Evolutionary conservation across 2,888 invertebrate species (phyloP).

Genomic region (Leptopilina myrica): DNA sequence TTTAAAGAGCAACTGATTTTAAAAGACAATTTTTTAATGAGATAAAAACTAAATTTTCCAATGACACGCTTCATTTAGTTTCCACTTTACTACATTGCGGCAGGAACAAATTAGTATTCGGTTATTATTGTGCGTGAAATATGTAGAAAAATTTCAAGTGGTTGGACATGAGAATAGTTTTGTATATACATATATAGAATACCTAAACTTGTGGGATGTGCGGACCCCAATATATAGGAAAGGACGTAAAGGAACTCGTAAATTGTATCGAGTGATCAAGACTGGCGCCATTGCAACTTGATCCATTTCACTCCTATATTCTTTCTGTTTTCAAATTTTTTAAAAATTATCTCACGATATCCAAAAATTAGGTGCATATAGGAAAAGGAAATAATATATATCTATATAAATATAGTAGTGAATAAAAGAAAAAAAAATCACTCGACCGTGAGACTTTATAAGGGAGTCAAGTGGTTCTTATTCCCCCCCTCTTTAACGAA

Average conservation of each 20-base stretch:
- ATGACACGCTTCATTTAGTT: too few species aligned
- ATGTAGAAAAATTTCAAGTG: constrained; percentile 30
- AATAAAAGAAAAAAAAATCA: constrained; percentile 15
- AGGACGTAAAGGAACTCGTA: constrained; percentile 29
- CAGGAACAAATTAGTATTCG: constrained; percentile 30
- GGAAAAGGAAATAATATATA: neutral
- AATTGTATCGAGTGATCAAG: constrained; percentile 31
- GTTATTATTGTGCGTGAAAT: constrained; percentile 27
- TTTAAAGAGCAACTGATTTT: too few species aligned
- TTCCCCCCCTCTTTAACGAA: too few species aligned
- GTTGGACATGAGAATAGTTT: constrained; percentile 37
- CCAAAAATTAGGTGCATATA: neutral
- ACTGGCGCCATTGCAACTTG: constrained; percentile 43
- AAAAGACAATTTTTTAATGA: too few species aligned
- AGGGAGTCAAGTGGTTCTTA: too few species aligned
- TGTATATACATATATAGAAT: neutral
- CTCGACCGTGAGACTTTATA: neutral
- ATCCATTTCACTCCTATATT: constrained; percentile 24
- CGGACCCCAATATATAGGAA: constrained; percentile 5
- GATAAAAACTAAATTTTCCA: too few species aligned
- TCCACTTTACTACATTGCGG: neutral
- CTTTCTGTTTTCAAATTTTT: constrained; percentile 13
- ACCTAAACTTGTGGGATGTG: constrained; percentile 8
- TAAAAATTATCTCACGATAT: constrained; percentile 18
- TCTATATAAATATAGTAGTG: constrained; percentile 12